These are phyloP conservation scores for Coelopa frigida DNA, from an alignment of 1,140 invertebrate genomes.

Conservation along the genomic window DNA sequence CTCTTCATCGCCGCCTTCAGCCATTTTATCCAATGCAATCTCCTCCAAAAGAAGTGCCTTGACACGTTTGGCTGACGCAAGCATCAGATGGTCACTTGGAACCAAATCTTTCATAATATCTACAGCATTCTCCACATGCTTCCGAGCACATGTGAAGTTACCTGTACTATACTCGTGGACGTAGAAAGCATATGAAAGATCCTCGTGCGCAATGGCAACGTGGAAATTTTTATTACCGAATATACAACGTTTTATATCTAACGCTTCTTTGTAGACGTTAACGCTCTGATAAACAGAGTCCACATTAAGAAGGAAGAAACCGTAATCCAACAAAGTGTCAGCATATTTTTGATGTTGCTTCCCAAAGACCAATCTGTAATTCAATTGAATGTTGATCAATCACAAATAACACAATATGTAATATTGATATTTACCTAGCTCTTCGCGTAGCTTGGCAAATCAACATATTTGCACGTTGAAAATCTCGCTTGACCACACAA, in stretches of 20 bases:
- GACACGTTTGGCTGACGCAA: constrained; percentile 82
- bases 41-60: constrained; percentile 89
- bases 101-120: constrained; percentile 70
- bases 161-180: constrained; percentile 86
- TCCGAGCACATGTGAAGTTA: constrained; percentile 69
- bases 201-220: constrained; percentile 80
- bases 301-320: constrained; percentile 84
- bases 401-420: neutral
- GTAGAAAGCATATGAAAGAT: constrained; percentile 85
- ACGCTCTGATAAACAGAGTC: constrained; percentile 77
- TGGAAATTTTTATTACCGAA: constrained; percentile 80
- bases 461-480: constrained; percentile 68
- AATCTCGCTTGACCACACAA: constrained; percentile 79
- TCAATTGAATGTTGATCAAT: neutral
- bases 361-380: constrained; percentile 50
- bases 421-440: constrained; percentile 50
- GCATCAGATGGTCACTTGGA: constrained; percentile 70
- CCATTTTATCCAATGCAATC: constrained; percentile 74
- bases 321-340: constrained; percentile 78
- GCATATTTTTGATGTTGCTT: constrained; percentile 69
- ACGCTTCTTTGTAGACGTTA: constrained; percentile 71
- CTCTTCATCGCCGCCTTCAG: constrained; percentile 36
- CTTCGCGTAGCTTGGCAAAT: constrained; percentile 73
- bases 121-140: constrained; percentile 77
- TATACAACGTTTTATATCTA: constrained; percentile 64